These are phyloP conservation scores for Oligia fasciuncula DNA, from an alignment of 2,888 invertebrate species.

Conservation along the genomic window DNA sequence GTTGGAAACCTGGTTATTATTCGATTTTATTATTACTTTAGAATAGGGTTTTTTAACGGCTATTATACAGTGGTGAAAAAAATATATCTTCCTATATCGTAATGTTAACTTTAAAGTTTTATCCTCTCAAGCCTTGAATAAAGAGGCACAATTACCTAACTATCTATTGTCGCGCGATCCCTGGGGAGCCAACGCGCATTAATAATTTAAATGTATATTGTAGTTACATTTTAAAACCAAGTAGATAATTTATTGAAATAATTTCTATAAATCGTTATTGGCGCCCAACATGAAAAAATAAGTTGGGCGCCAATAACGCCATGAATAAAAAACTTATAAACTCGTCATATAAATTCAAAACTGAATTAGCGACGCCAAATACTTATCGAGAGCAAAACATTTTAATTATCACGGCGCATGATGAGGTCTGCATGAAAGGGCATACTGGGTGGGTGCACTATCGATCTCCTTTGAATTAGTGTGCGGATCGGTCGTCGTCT, in stretches of 20 bases:
- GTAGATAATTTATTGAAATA: background rate
- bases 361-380: conserved; percentile 51
- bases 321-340: background rate
- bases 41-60: background rate
- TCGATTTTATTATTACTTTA: conserved; percentile 1
- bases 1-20: conserved; percentile 39
- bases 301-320: conserved; percentile 27
- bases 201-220: background rate
- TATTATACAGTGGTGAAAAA: background rate
- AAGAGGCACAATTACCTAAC: background rate
- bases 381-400: conserved; percentile 72
- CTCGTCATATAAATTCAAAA: conserved; percentile 10
- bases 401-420: conserved; percentile 82
- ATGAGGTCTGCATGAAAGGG: conserved; percentile 86
- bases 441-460: conserved; percentile 86
- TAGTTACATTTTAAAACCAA: background rate
- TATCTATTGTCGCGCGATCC: too few species aligned
- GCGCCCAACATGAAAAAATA: conserved; percentile 33
- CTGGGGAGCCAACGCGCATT: too few species aligned
- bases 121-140: background rate
- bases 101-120: background rate
- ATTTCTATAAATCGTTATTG: conserved; percentile 11
- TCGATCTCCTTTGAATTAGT: conserved; percentile 90
- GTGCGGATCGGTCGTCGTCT: conserved; percentile 89
- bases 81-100: background rate